Percentiles rank a stretch among this genome's conserved stretches.
phyloP scores from a whole-genome alignment of 2,113 vertebrate genomes.

The Callaeas wilsoni region DNA sequence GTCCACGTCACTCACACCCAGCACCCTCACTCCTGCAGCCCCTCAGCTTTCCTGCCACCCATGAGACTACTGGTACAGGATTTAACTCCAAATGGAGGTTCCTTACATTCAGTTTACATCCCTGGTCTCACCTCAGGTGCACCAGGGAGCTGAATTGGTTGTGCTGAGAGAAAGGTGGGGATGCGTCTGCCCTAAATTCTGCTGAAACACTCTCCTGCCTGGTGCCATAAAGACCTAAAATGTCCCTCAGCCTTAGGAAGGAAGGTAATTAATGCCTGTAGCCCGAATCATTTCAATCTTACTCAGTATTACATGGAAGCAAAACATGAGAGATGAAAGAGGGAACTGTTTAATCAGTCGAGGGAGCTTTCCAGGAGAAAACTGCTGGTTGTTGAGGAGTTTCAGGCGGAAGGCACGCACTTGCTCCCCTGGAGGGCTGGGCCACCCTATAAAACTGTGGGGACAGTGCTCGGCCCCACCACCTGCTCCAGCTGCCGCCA shows the following conservation, averaged over 20 bases:
- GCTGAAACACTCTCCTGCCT: not conserved
- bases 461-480: rapidly evolving
- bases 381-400: not conserved
- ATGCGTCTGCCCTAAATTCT: not conserved
- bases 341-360: not conserved
- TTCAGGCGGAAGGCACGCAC: not conserved
- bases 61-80: not conserved
- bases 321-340: conserved; percentile 55
- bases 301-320: conserved; percentile 36
- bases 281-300: conserved; percentile 16
- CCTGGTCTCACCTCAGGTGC: not conserved
- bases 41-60: not conserved
- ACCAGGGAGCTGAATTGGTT: not conserved
- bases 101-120: not conserved
- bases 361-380: conserved; percentile 35
- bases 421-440: not conserved
- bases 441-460: not conserved
- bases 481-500: not conserved
- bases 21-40: not conserved
- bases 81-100: not conserved
- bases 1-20: not conserved
- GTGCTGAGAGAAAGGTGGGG: not conserved
- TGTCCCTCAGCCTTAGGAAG: conserved; percentile 3
- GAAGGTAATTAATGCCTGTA: conserved; percentile 20
- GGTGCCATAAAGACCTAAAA: not conserved